phyloP scores from a whole-genome alignment of 2,797 vertebrate genomes.

The Megalops cyprinoides region DNA sequence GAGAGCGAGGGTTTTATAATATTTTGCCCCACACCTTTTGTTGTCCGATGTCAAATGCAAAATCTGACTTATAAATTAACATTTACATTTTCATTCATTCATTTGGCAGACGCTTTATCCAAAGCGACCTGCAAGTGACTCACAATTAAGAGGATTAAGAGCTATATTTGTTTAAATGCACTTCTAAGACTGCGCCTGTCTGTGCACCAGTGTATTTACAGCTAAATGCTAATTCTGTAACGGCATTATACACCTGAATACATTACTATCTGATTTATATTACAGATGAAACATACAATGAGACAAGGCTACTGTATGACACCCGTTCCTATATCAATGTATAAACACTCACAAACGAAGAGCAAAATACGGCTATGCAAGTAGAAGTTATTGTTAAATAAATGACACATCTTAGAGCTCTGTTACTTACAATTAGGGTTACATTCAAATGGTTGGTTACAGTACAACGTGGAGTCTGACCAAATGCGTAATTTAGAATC shows the following conservation, averaged over 20 bases:
- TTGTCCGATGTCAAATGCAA: background rate
- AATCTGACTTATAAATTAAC: background rate
- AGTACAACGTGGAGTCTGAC: background rate
- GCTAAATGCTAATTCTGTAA: background rate
- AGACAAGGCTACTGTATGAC: background rate
- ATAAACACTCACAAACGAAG: background rate
- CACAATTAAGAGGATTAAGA: too few species aligned
- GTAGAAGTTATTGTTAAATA: background rate
- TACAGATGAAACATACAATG: background rate
- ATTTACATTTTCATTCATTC: too few species aligned
- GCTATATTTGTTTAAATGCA: background rate
- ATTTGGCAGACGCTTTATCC: too few species aligned
- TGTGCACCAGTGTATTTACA: background rate
- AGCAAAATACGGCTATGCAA: background rate
- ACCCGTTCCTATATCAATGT: background rate
- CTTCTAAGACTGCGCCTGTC: background rate
- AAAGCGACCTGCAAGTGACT: too few species aligned
- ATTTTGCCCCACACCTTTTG: background rate
- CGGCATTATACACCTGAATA: background rate
- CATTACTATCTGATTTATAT: background rate
- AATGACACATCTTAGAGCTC: too few species aligned
- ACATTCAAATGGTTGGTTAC: too few species aligned
- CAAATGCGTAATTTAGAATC: background rate
- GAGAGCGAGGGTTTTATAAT: background rate
- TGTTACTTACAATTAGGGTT: too few species aligned